These are phyloP conservation scores for Crocidura indochinensis DNA, from an alignment of 2,797 vertebrate species.

Conservation along the genomic window DNA sequence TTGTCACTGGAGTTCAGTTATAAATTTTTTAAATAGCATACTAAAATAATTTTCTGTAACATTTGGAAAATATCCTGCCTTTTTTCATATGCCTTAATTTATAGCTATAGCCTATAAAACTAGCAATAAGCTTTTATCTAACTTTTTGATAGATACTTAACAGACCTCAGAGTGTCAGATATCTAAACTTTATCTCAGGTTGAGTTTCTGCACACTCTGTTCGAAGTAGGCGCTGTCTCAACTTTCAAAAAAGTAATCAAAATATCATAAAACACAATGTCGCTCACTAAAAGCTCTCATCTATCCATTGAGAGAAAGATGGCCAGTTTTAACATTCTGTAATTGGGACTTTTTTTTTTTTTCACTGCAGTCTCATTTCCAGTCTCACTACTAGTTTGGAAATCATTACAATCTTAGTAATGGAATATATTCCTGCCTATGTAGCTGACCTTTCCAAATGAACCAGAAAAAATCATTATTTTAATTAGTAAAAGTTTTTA, in stretches of 20 bases:
- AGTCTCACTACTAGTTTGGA: slow-evolving; percentile 29
- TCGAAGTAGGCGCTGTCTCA: slow-evolving; percentile 11
- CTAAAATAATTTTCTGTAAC: not conserved
- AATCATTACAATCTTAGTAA: not conserved
- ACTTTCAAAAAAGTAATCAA: slow-evolving; percentile 37
- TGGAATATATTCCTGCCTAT: not conserved
- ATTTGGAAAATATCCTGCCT: slow-evolving; percentile 11
- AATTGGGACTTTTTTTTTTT: slow-evolving; percentile 46
- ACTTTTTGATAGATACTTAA: slow-evolving; percentile 7
- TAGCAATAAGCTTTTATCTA: not conserved
- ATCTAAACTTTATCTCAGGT: not conserved
- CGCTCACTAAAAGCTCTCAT: slow-evolving; percentile 31
- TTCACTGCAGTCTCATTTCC: slow-evolving; percentile 21
- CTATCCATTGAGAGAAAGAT: not conserved
- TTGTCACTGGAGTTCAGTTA: not conserved
- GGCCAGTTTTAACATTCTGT: not conserved
- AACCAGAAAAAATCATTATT: slow-evolving; percentile 44
- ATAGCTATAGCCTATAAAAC: not conserved
- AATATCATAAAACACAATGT: not conserved
- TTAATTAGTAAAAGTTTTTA: slow-evolving; percentile 52
- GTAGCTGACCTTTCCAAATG: slow-evolving; percentile 50
- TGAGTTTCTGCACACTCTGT: slow-evolving; percentile 37
- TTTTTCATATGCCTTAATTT: slow-evolving; percentile 46
- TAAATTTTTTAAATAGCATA: not conserved
- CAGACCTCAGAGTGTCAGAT: not conserved